Conservation (phyloP, 2,113 vertebrate species). For the Cololabis saira region DNA sequence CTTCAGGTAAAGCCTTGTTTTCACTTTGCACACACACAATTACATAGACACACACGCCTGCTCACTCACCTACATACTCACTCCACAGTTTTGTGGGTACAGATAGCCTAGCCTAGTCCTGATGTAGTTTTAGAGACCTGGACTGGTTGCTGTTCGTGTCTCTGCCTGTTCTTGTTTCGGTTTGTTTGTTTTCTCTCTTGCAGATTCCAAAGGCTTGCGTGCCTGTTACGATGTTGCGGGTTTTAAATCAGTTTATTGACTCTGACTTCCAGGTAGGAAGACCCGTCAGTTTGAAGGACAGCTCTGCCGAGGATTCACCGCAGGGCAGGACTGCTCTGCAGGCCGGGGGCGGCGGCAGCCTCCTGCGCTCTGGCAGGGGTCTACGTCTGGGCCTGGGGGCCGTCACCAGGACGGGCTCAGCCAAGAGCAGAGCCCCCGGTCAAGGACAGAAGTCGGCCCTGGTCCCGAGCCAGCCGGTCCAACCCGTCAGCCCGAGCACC, state of each 20-base stretch:
- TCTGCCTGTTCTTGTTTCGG: too few relatives aligned
- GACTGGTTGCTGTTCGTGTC: too few relatives aligned
- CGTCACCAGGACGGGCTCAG: conserved; percentile 82
- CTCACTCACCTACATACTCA: too few relatives aligned
- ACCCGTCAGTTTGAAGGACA: conserved; percentile 56
- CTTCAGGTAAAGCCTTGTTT: too few relatives aligned
- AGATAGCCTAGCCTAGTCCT: too few relatives aligned
- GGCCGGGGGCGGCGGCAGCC: conserved; percentile 76
- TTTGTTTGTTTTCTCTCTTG: too few relatives aligned
- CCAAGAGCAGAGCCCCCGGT: conserved; percentile 86
- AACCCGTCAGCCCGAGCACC: conserved; percentile 80
- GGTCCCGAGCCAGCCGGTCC: conserved; percentile 87
- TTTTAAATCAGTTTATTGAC: neutral
- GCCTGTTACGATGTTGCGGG: too few relatives aligned
- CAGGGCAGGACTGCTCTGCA: conserved; percentile 58
- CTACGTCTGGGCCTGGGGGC: conserved; percentile 93
- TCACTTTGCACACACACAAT: too few relatives aligned
- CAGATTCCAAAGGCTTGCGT: too few relatives aligned
- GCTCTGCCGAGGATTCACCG: conserved; percentile 57
- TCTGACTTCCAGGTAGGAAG: conserved; percentile 57
- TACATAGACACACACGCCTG: too few relatives aligned
- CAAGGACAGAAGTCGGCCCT: conserved; percentile 85
- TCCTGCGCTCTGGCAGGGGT: conserved; percentile 89
- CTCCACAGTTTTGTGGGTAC: too few relatives aligned
- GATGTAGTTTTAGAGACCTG: too few relatives aligned